Conservation (phyloP, 2,888 invertebrate species). For the Stenotaenia linearis region DNA sequence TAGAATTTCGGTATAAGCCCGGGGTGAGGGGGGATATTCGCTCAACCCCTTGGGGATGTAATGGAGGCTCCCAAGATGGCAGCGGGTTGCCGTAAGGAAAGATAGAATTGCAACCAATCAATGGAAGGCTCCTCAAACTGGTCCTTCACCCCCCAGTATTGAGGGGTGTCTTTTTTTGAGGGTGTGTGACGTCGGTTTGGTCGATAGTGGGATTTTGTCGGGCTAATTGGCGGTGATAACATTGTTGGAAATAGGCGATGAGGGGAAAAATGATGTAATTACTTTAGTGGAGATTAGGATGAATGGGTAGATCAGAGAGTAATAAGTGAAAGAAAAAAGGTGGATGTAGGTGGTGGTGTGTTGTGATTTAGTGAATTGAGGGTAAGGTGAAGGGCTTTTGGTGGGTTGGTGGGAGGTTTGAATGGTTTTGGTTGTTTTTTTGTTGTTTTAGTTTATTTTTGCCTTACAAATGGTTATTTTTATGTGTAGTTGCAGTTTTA, state of each 20-base stretch:
- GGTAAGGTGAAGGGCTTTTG: no score
- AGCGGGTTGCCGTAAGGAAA: background rate
- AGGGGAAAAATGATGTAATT: background rate
- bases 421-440: no score
- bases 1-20: background rate
- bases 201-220: background rate
- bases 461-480: no score
- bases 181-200: background rate
- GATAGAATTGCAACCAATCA: constrained; percentile 19
- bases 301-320: background rate
- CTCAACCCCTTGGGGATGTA: background rate
- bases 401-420: no score
- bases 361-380: no score
- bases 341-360: no score
- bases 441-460: no score
- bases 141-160: background rate
- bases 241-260: background rate
- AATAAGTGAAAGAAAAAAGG: no score
- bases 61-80: constrained; percentile 19
- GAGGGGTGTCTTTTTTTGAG: background rate
- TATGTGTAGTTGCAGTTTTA: no score
- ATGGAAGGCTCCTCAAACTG: background rate
- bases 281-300: background rate
- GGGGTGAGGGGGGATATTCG: background rate
- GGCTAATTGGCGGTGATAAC: background rate